A percentile compares a stretch with the other conserved stretches of the same genome.
phyloP scores from a whole-genome alignment of 2,113 vertebrate species.

The Lota lota region DNA sequence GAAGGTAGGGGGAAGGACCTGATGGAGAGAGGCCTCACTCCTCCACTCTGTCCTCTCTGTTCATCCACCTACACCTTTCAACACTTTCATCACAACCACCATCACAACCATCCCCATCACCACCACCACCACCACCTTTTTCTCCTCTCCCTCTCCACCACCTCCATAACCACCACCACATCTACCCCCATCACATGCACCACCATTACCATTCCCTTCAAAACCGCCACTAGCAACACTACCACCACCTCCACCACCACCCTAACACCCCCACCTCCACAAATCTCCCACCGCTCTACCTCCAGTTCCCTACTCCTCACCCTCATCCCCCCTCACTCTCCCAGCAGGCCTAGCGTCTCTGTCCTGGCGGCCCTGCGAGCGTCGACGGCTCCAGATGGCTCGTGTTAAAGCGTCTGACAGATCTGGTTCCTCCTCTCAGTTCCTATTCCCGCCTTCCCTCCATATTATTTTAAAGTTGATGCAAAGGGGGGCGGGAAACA shows the following conservation, averaged over 20 bases:
- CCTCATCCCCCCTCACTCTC: slow-evolving; percentile 30
- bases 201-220: no score
- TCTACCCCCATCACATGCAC: background rate
- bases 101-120: background rate
- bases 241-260: no score
- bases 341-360: background rate
- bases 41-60: no score
- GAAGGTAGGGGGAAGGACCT: no score
- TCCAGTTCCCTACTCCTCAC: slow-evolving; percentile 31
- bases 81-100: background rate
- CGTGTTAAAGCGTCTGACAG: slow-evolving; percentile 72
- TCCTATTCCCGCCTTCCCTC: slow-evolving; percentile 16
- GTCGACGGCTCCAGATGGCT: slow-evolving; percentile 74
- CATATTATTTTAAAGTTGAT: slow-evolving; percentile 68
- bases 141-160: background rate
- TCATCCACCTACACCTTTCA: no score
- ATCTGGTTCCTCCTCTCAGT: slow-evolving; percentile 16
- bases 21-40: no score
- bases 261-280: no score
- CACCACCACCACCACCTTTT: background rate
- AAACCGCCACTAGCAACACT: no score
- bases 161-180: background rate
- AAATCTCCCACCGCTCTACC: background rate
- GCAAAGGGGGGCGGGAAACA: background rate
- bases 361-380: slow-evolving; percentile 53